Evolutionary conservation across 2,888 invertebrate species (phyloP), one percentile per base, ranked within the genome.

Genomic region (Drosophila neotestacea): DNA sequence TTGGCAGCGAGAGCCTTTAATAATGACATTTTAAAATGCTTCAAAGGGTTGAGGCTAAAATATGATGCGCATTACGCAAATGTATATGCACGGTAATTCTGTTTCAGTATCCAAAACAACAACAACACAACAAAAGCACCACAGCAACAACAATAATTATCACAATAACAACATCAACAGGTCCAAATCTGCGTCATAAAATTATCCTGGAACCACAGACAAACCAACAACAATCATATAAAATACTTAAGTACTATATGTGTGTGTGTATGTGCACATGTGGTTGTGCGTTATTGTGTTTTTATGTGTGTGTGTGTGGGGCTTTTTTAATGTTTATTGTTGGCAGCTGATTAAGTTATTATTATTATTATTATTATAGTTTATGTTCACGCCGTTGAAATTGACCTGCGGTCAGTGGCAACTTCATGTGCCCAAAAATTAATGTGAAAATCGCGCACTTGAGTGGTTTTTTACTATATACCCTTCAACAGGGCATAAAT

Each of bases 301-400:
- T 41, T 44, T 39, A 13, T 42, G 60, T 28, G 39, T 52, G 41
- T 48, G 22, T 22, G 22, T 16, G 16, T 16, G 22, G 11, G 39
- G 30, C 27, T 36, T 59, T 59, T 67, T 75, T 73, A 41, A 64
- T 73, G 64, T 64, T 73, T 64, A 75, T 61, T 52, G 70, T 44
- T 63, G 60, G 47, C 54, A 59, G 55, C 70, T 75, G 75, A 74
- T 75, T 74, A 74, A 74, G 70, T 74, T 74, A 73, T 73, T 73
- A 72, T 72, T 73, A 63, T 74, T 74, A 63, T 75, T 22, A 22
- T 22, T 22, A 22, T 22, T 22, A 22, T 22, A 63, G 75, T 74
- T 73, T 74, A 74, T 73, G 54, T 34, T 54, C 36, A 32, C 22
- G 22, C 22, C 22, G 22, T 22, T 22, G 22, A 22, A 52, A 61